A percentile compares a stretch with the other conserved stretches of the same genome.
These are phyloP conservation scores for Emys orbicularis DNA, from an alignment of 2,797 vertebrate species.

Conservation along the genomic window DNA sequence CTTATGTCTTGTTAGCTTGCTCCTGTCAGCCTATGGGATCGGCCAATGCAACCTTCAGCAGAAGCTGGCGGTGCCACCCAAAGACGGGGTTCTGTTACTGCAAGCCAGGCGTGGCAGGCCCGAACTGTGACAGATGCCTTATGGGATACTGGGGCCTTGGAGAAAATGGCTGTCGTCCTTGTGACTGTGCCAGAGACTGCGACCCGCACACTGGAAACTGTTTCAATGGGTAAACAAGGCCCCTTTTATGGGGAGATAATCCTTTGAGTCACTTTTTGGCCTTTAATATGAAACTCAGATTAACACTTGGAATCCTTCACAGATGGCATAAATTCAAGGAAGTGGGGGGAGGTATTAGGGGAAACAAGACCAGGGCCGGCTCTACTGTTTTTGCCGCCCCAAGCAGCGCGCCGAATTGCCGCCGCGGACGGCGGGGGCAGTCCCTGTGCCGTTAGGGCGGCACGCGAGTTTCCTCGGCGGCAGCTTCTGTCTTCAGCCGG, in stretches of 20 bases:
- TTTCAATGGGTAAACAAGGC: conserved; percentile 78
- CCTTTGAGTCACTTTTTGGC: background rate
- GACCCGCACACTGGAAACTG: conserved; percentile 87
- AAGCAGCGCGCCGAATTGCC: no score
- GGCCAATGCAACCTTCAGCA: conserved; percentile 68
- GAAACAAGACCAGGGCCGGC: background rate
- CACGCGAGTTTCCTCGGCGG: no score
- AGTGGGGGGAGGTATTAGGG: background rate
- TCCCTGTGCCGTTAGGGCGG: no score
- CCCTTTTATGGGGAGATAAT: background rate
- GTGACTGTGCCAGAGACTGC: conserved; percentile 86
- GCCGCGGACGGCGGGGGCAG: no score
- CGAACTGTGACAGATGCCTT: conserved; percentile 85
- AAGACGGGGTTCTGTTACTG: conserved; percentile 91
- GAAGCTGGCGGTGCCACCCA: conserved; percentile 86
- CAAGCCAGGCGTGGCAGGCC: conserved; percentile 87
- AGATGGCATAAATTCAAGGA: background rate
- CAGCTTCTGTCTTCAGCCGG: no score
- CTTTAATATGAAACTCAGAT: background rate
- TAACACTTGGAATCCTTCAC: background rate
- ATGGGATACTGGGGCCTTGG: conserved; percentile 90
- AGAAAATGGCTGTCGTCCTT: conserved; percentile 86
- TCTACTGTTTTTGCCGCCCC: no score
- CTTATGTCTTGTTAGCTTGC: conserved; percentile 82
- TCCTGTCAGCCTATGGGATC: conserved; percentile 88